A percentile compares a stretch with the other conserved stretches of the same genome.
These are phyloP conservation scores for Peromyscus aztecus DNA, from an alignment of 2,797 vertebrate genomes.

Conservation along the genomic window DNA sequence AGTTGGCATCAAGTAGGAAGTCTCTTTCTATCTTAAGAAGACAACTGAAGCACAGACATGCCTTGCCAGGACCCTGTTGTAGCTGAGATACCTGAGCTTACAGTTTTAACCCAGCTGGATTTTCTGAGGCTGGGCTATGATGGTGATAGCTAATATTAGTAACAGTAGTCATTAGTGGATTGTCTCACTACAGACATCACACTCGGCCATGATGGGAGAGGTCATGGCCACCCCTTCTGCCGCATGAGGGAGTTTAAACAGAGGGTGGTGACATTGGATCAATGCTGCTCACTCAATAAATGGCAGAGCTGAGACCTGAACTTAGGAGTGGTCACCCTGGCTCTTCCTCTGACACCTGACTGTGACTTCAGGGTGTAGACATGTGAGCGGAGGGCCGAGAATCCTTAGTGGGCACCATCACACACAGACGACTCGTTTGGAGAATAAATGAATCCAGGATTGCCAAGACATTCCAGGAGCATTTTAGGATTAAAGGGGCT, in stretches of 20 bases:
- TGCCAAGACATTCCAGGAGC: not conserved
- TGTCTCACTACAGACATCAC: not conserved
- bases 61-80: not conserved
- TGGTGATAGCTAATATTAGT: not conserved
- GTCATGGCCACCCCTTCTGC: not conserved
- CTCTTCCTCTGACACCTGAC: not conserved
- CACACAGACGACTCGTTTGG: slow-evolving; percentile 34
- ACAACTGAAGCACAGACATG: not conserved
- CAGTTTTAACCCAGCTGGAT: not conserved
- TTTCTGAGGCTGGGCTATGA: slow-evolving; percentile 32
- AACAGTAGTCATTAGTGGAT: not conserved
- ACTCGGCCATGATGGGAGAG: not conserved
- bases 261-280: not conserved
- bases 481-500: slow-evolving; percentile 43
- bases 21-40: not conserved
- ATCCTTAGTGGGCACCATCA: not conserved
- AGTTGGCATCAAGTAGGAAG: not conserved
- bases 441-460: slow-evolving; percentile 61
- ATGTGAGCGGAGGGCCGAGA: not conserved
- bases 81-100: not conserved
- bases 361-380: not conserved
- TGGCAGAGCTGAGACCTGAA: not conserved
- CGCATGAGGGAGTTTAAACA: not conserved
- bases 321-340: not conserved
- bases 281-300: not conserved